A percentile compares a stretch with the other conserved stretches of the same genome.
Evolutionary conservation across 53 echinoderm and acorn worm genomes (phyloP).

Genomic region (Astropecten irregularis): DNA sequence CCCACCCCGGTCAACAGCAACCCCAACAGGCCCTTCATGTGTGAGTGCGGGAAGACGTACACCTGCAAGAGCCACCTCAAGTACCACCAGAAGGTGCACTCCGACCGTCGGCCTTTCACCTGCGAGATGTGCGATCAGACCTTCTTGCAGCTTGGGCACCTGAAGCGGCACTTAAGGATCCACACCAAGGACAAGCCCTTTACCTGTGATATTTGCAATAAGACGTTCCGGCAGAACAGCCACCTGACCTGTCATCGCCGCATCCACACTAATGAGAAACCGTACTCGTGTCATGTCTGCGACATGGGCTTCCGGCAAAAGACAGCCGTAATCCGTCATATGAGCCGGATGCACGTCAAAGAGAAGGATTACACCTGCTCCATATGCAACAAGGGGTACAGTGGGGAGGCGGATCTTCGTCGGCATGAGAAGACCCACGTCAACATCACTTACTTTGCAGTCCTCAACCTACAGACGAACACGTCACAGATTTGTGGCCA

Average conservation of each 20-base stretch:
- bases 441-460: constrained; percentile 42
- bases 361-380: constrained; percentile 6
- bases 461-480: constrained; percentile 42
- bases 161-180: constrained; percentile 30
- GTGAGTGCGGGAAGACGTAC: constrained; percentile 41
- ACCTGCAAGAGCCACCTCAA: constrained; percentile 39
- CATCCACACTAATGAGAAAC: constrained; percentile 48
- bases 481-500: constrained; percentile 46
- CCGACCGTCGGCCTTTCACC: constrained; percentile 8
- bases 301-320: constrained; percentile 27
- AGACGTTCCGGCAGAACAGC: constrained; percentile 40
- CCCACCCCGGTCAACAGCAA: background rate
- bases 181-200: constrained; percentile 38
- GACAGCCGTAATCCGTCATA: constrained; percentile 23
- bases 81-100: constrained; percentile 43
- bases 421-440: constrained; percentile 47
- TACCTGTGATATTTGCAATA: constrained; percentile 11
- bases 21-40: background rate
- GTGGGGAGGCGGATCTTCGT: constrained; percentile 21
- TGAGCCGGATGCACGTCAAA: background rate
- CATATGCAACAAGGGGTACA: constrained; percentile 28
- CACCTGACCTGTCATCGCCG: constrained; percentile 41
- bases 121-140: constrained; percentile 33
- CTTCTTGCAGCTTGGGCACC: constrained; percentile 43
- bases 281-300: constrained; percentile 26